phyloP scores from a whole-genome alignment of 2,113 vertebrate genomes.

The Melanostigma gelatinosum region DNA sequence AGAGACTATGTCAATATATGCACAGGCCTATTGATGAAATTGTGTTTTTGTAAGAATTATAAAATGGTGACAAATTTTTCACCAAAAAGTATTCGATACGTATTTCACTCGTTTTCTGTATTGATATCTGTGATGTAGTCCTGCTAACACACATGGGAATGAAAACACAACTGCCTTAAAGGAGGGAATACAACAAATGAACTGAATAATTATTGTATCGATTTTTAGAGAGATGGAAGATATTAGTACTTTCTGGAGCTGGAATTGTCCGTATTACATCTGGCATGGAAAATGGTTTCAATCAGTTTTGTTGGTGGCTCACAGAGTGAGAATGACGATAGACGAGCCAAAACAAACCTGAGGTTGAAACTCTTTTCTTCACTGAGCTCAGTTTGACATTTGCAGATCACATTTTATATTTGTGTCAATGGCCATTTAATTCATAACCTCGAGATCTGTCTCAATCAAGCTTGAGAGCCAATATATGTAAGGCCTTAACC shows the following conservation, averaged over 20 bases:
- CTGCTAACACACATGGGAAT: background rate
- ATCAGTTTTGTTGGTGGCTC: background rate
- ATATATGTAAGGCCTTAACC: conserved; percentile 7
- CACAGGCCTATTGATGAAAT: background rate
- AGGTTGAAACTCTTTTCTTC: background rate
- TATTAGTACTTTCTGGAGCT: background rate
- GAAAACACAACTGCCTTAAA: background rate
- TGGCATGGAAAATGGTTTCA: background rate
- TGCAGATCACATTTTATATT: background rate
- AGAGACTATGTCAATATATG: background rate
- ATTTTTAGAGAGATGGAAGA: background rate
- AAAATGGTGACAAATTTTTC: background rate
- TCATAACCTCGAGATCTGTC: background rate
- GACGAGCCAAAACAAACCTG: background rate
- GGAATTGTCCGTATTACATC: background rate
- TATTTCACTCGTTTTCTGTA: background rate
- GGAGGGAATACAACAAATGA: background rate
- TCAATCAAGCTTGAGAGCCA: background rate
- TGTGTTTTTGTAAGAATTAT: background rate
- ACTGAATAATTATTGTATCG: background rate
- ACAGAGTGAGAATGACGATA: background rate
- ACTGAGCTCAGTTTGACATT: background rate
- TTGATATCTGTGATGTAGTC: background rate
- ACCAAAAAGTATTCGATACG: background rate
- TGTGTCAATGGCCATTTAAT: conserved; percentile 7